Conservation (phyloP, 1,140 invertebrate species). For the Dinothrombium tinctorium region DNA sequence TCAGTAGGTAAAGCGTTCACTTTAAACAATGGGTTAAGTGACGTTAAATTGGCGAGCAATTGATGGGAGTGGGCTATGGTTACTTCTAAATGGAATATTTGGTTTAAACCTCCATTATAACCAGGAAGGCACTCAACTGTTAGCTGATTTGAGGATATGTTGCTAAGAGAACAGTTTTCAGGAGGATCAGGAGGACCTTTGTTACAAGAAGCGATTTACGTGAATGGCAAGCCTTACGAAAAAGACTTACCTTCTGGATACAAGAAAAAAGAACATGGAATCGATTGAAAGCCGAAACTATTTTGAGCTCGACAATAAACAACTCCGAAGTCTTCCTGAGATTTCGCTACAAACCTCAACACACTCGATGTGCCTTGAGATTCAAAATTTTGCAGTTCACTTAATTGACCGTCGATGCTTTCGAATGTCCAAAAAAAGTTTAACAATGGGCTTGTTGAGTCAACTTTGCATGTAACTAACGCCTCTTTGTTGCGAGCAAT, state of each 20-base stretch:
- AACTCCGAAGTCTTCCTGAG: constrained; percentile 35
- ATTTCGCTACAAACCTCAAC: constrained; percentile 6
- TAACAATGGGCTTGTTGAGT: not conserved
- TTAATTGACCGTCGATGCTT: too few species aligned
- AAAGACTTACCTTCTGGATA: constrained; percentile 41
- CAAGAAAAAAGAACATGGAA: constrained; percentile 54
- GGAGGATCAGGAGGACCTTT: too few species aligned
- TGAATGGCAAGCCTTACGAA: too few species aligned
- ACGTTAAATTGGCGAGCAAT: not conserved
- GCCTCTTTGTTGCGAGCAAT: not conserved
- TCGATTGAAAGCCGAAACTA: constrained; percentile 46
- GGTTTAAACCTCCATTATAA: constrained; percentile 55
- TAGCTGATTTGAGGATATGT: constrained; percentile 21
- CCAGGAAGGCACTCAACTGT: constrained; percentile 50
- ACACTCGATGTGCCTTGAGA: constrained; percentile 7
- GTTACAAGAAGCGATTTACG: too few species aligned
- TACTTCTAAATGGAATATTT: constrained; percentile 57
- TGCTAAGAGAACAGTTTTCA: constrained; percentile 4
- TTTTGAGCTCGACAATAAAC: constrained; percentile 65
- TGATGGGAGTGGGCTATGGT: constrained; percentile 17
- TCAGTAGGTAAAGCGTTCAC: constrained; percentile 11
- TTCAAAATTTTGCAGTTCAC: too few species aligned
- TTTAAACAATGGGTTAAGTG: constrained; percentile 12
- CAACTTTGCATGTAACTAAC: constrained; percentile 1
- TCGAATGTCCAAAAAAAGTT: constrained; percentile 1